Conservation (phyloP, 1,140 invertebrate genomes). For the Spodoptera litura region DNA sequence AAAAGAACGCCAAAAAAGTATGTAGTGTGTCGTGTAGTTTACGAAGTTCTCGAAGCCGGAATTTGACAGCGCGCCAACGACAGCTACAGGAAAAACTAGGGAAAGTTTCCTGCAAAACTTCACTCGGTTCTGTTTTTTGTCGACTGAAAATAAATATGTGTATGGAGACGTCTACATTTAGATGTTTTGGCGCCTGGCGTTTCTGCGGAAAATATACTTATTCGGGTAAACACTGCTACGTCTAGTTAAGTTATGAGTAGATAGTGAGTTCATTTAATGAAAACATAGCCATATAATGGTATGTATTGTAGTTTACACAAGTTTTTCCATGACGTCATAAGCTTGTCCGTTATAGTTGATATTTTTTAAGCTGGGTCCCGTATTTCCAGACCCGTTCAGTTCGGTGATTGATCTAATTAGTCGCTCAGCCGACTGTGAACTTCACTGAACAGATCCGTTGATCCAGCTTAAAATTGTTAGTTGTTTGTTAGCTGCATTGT, state of each 20-base stretch:
- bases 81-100: conserved; percentile 6
- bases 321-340: background rate
- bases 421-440: conserved; percentile 44
- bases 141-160: background rate
- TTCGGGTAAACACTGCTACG: no score
- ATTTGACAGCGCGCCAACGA: conserved; percentile 6
- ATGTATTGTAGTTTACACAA: background rate
- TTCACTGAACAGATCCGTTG: conserved; percentile 13
- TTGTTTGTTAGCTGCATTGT: background rate
- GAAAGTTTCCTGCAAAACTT: conserved; percentile 4
- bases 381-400: conserved; percentile 26
- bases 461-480: conserved; percentile 29
- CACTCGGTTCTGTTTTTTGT: conserved; percentile 10
- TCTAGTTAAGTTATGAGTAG: no score
- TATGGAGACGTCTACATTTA: background rate
- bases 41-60: background rate
- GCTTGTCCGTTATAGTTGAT: background rate
- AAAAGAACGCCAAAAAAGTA: conserved; percentile 2
- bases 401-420: conserved; percentile 55
- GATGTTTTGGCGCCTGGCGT: background rate
- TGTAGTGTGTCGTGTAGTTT: background rate
- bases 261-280: no score
- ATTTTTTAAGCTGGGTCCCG: conserved; percentile 14
- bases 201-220: no score
- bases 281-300: no score